A percentile compares a stretch with the other conserved stretches of the same genome.
Evolutionary conservation across 2,797 vertebrate genomes (phyloP).

Genomic region (Phrynocephalus forsythii): DNA sequence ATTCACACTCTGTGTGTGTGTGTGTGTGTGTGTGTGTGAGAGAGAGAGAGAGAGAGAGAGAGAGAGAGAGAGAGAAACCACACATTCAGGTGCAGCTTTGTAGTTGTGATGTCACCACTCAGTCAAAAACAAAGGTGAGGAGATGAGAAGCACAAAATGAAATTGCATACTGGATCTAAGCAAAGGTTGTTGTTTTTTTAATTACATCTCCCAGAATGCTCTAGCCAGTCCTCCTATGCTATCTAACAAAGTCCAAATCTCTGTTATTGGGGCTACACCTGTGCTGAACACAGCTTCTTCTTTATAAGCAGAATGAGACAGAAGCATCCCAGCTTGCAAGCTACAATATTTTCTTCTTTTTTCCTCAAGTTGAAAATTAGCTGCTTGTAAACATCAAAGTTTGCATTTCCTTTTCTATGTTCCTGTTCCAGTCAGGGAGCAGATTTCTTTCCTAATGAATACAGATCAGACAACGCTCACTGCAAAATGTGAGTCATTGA

Average conservation of each 20-base stretch:
- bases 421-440: not conserved
- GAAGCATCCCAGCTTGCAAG: not conserved
- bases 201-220: no score
- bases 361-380: conserved; percentile 24
- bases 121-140: not conserved
- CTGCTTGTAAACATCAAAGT: conserved; percentile 3
- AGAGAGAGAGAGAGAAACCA: not conserved
- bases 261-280: not conserved
- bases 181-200: no score
- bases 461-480: conserved; percentile 17
- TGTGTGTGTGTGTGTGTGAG: no score
- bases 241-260: no score
- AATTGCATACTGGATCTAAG: not conserved
- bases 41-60: not conserved
- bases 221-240: no score
- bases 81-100: not conserved
- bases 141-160: not conserved
- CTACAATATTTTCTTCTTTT: not conserved
- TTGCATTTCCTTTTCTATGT: conserved; percentile 38
- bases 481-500: conserved; percentile 3
- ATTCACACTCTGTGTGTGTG: not conserved
- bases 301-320: not conserved
- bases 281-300: not conserved
- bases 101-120: not conserved
- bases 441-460: conserved; percentile 9